These are phyloP conservation scores for Phycodurus eques DNA, from an alignment of 2,113 vertebrate species.

Conservation along the genomic window DNA sequence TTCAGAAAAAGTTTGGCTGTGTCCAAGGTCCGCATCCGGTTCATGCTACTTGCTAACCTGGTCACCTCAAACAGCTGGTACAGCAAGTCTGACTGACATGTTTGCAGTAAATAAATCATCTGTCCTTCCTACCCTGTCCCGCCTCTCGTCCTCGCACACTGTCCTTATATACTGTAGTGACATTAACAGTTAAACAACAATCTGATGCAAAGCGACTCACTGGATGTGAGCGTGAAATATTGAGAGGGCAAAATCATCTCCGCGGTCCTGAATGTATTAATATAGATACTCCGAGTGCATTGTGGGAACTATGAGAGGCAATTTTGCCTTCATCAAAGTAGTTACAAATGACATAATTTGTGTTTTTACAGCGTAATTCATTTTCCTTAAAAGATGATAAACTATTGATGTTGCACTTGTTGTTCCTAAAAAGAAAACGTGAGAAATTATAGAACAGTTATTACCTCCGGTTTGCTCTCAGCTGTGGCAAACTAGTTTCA, in stretches of 20 bases:
- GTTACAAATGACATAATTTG: conserved; percentile 77
- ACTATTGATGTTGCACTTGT: too few relatives aligned
- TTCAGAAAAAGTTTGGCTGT: too few relatives aligned
- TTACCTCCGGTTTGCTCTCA: too few relatives aligned
- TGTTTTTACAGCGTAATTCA: too few relatives aligned
- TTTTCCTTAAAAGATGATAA: too few relatives aligned
- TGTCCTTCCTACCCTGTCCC: conserved; percentile 66
- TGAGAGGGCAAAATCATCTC: conserved; percentile 96
- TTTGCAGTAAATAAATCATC: too few relatives aligned
- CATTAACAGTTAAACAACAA: conserved; percentile 99
- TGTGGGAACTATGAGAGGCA: conserved; percentile 92
- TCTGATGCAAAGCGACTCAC: conserved; percentile 99
- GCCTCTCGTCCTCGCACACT: conserved; percentile 91
- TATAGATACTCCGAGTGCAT: conserved; percentile 92
- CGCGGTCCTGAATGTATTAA: conserved; percentile 94
- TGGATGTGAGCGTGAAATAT: conserved; percentile 98
- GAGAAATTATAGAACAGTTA: too few relatives aligned
- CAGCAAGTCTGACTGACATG: background rate
- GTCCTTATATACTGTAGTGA: conserved; percentile 77
- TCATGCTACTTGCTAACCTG: background rate
- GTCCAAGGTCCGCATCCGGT: too few relatives aligned
- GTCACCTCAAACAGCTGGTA: background rate
- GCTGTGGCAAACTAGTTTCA: too few relatives aligned
- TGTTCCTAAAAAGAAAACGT: too few relatives aligned
- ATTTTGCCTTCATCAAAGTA: conserved; percentile 94